These are phyloP conservation scores for Dipodomys spectabilis DNA, from an alignment of 2,113 vertebrate genomes.

Conservation along the genomic window DNA sequence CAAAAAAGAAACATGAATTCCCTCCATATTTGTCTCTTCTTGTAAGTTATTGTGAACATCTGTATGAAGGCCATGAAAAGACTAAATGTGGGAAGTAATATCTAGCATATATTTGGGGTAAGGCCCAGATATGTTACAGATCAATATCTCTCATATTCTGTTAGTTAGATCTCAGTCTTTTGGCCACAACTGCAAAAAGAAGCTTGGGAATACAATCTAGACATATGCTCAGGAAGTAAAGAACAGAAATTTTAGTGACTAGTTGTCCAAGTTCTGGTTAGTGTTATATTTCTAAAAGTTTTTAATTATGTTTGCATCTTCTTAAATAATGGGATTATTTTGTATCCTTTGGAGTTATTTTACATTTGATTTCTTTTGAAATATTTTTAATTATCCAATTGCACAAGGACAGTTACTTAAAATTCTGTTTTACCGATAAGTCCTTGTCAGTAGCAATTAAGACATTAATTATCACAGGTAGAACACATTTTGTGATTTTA, in stretches of 20 bases:
- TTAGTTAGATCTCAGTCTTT: background rate
- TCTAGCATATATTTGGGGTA: background rate
- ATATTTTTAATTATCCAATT: background rate
- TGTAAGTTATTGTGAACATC: background rate
- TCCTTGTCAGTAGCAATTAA: background rate
- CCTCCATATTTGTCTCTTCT: background rate
- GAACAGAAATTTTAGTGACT: background rate
- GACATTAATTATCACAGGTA: background rate
- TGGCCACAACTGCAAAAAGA: background rate
- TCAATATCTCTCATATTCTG: background rate
- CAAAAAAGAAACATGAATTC: background rate
- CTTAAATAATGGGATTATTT: background rate
- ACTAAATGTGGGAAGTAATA: background rate
- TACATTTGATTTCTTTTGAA: background rate
- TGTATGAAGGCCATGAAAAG: background rate
- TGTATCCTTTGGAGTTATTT: background rate
- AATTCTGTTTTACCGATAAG: background rate
- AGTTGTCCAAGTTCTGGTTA: background rate
- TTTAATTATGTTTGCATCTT: background rate
- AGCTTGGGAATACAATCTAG: background rate
- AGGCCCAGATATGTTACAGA: background rate
- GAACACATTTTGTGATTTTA: background rate
- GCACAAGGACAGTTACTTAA: background rate
- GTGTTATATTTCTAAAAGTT: constrained; percentile 6
- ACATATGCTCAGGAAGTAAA: background rate